Evolutionary conservation across 2,113 vertebrate genomes (phyloP).

Genomic region (Pseudolaguvia tuberculata): DNA sequence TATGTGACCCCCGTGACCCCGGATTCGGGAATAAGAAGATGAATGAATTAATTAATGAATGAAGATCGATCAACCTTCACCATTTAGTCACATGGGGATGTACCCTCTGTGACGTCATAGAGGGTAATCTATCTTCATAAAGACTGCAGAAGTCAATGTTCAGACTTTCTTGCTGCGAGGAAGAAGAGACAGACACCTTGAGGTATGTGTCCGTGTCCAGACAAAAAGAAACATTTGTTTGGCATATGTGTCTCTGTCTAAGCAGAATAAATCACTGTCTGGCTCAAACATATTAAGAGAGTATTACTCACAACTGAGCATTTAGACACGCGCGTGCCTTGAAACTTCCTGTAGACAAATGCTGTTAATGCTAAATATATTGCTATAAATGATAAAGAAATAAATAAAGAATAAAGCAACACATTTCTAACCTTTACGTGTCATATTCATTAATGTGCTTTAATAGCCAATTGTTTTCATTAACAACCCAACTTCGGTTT

Average conservation of each 20-base stretch:
- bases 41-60: too few relatives aligned
- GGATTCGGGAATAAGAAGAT: too few relatives aligned
- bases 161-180: conserved; percentile 23
- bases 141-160: conserved; percentile 1
- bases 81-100: conserved; percentile 15
- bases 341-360: conserved; percentile 28
- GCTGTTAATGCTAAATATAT: conserved; percentile 29
- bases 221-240: conserved; percentile 37
- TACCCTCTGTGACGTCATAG: conserved; percentile 8
- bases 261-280: conserved; percentile 48
- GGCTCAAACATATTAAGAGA: conserved; percentile 36
- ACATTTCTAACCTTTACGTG: background rate
- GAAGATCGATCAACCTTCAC: conserved; percentile 6
- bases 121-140: conserved; percentile 38
- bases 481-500: too few relatives aligned
- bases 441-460: background rate
- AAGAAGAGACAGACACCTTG: conserved; percentile 38
- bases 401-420: conserved; percentile 22
- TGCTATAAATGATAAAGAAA: background rate
- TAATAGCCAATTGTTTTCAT: background rate
- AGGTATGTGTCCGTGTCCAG: conserved; percentile 34
- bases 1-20: too few relatives aligned
- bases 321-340: background rate
- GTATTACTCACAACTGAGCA: conserved; percentile 40
- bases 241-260: conserved; percentile 34